Evolutionary conservation across 2,113 vertebrate genomes (phyloP), one percentile per base, ranked within the genome.

Genomic region (Nycticorax nycticorax): DNA sequence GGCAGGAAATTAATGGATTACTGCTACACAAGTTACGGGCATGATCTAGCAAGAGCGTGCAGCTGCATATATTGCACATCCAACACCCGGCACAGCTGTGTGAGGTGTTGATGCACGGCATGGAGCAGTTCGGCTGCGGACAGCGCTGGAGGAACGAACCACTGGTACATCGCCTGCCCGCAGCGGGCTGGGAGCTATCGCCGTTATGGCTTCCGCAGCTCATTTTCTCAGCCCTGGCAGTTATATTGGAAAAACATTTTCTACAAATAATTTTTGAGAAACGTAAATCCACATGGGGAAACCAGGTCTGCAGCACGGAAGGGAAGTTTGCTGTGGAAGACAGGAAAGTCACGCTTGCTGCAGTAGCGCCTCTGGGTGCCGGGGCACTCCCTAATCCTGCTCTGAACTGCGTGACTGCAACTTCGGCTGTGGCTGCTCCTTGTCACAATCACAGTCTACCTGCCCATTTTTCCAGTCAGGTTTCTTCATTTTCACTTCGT

Each of bases 71-170:
- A 26, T 18, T 22, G 15, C 45, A 23, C 0, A 1, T 39, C 32
- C 37, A 50, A 32, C 24, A 15, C 37, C 7, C 18, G 3, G 57
- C 73, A 33, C 24, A 28, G 55, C 85, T 14, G 24, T 0, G 2
- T 3, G 33, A 72, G 56, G 52, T 68, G 62, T 22, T 0, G 0
- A 4, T 7, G 62, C 32, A 10, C 48, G 21, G 57, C 26, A 6
- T 0, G 0, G 48, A 68, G 47, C 45, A 1, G 0, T 5, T 8
- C 0, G 0, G 32, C 59, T 33, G 26, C 1, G 27, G 66, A 57
- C 74, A 68, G 28, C 0, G 26, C 59, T 13, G 37, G 27, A 66
- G 37, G 26, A 67, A 26, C 32, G 26, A 67, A 26, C 32, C 62
- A 9, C 21, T 0, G 10, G 9, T 3, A 30, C 39, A 26, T 4